phyloP scores from a whole-genome alignment of 2,797 vertebrate genomes.

The Myiotriccus ornatus region DNA sequence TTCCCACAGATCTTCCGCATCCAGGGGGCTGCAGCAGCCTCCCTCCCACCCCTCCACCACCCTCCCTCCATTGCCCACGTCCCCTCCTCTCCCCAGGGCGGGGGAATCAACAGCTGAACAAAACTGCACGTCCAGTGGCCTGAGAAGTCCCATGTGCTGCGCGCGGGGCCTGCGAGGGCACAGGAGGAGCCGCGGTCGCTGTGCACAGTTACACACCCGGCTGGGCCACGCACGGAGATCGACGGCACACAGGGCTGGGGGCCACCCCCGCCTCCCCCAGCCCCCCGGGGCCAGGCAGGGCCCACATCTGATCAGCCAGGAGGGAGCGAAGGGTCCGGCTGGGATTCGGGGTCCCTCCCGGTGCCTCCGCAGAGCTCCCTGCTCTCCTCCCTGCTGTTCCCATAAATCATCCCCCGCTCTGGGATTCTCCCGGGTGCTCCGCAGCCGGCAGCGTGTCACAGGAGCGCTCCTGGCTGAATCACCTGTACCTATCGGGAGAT shows the following conservation, averaged over 20 bases:
- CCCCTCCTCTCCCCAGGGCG: background rate
- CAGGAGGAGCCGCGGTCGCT: constrained; percentile 6
- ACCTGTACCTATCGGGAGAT: background rate
- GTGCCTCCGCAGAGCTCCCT: background rate
- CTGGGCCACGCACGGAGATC: constrained; percentile 64
- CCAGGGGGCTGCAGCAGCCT: background rate
- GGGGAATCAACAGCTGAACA: background rate
- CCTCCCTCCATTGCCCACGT: background rate
- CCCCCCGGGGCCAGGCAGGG: background rate
- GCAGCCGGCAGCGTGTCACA: background rate
- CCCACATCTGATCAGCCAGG: background rate
- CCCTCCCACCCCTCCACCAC: background rate
- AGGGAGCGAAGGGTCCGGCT: background rate
- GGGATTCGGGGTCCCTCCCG: background rate
- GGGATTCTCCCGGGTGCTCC: background rate
- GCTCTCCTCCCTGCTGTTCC: background rate
- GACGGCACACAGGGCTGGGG: constrained; percentile 53
- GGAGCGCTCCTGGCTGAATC: background rate
- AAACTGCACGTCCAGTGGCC: background rate
- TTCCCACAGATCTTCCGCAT: rapidly evolving
- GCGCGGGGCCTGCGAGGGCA: background rate
- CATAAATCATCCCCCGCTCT: background rate
- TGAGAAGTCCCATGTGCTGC: constrained; percentile 54
- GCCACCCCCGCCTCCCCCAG: background rate
- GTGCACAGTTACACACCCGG: constrained; percentile 68